phyloP scores from a whole-genome alignment of 2,888 invertebrate species.

The Melangyna quadrimaculata region DNA sequence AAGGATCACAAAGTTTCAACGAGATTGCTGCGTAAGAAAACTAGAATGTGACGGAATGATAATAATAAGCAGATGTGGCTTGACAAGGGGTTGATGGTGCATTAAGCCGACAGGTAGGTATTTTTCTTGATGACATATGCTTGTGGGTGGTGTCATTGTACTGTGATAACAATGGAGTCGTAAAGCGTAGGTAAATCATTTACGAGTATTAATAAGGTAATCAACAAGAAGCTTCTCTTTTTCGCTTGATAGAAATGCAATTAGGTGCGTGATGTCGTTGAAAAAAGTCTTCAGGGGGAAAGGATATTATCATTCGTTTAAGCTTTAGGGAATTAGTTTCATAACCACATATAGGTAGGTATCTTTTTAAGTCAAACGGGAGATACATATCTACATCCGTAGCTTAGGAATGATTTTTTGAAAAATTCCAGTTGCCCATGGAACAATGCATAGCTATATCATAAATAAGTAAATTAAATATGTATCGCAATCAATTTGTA shows the following conservation, averaged over 20 bases:
- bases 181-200: constrained; percentile 30
- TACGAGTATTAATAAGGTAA: constrained; percentile 40
- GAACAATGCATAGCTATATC: no score
- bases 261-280: neutral
- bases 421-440: no score
- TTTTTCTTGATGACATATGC: neutral
- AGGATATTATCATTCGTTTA: neutral
- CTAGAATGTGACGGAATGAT: constrained; percentile 11
- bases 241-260: constrained; percentile 10
- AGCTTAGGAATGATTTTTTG: no score
- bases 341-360: no score
- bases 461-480: no score
- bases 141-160: constrained; percentile 45
- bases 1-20: constrained; percentile 17
- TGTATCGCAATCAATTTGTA: no score
- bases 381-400: no score
- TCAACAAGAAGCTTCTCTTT: constrained; percentile 21
- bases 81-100: neutral
- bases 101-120: constrained; percentile 7
- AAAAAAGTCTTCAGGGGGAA: neutral
- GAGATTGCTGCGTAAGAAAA: constrained; percentile 6
- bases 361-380: no score
- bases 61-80: constrained; percentile 34
- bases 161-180: constrained; percentile 20
- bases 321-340: neutral